Base-by-base conservation (phyloP, 2,113 vertebrate genomes). In the Rhinogobius similis region DNA sequence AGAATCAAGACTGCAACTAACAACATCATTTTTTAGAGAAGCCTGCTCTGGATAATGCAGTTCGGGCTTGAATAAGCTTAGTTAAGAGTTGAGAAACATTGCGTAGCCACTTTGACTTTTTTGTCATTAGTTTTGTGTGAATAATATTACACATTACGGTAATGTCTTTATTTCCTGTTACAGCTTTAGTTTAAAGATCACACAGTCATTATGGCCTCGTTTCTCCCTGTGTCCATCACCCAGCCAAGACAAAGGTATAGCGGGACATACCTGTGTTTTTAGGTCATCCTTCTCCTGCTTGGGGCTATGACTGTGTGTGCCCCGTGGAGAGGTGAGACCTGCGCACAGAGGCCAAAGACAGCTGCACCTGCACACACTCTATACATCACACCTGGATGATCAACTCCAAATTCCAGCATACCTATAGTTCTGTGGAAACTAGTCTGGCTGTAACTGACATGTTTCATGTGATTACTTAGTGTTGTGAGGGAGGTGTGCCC, bases 21-120 rank as follows among this genome's bases (percentile, higher is more conserved):
- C 90, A 82, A 72, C 88, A 88, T 92, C 86, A 91, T 92, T 93
- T 94, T 94, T 90, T 91, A 86, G 83, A 79, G 83, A 82, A 74
- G 82, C 75, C 83, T 78, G 67, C 59, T 46, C 32, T 38, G 73
- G 82, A 84, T 84, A 77, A 73, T 75, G 73, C 73, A 82, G 73
- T 71, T 68, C 64, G 82, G 70, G 79, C 73, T 75, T 5, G 41
- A 65, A 75, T 77, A 77, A 69, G 58, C 72, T 72, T 44, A 50
- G 64, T 68, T 86, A 73, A 70, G 24, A 24, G 73, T 71, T 82
- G 80, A 85, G 66, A 53, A 74, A 62, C 39, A 53, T 58, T 67
- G 44, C 44, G 75, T 67, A 68, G 73, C 55, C 52, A 53, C 75
- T 64, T 67, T 70, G 71, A 85, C 67, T 81, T 9, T 62, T 67